Conservation (phyloP, 2,888 invertebrate species). For the Callyntrura sp. region DNA sequence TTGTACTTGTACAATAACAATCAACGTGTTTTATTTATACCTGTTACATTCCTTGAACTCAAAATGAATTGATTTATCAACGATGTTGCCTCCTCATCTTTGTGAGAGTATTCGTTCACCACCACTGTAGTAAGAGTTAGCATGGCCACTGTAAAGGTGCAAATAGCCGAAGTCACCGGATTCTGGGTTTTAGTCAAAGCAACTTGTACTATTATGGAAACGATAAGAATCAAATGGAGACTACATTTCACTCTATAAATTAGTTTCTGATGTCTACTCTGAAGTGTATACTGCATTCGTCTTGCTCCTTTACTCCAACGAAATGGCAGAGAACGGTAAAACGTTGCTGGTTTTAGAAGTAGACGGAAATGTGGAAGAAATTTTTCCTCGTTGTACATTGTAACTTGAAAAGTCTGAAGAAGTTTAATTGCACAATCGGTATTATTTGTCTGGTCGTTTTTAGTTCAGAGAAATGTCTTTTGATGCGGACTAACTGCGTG, state of each 20-base stretch:
- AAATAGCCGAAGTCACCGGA: constrained; percentile 30
- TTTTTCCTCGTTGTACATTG: constrained; percentile 32
- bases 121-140: constrained; percentile 32
- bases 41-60: constrained; percentile 13
- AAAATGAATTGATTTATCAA: constrained; percentile 26
- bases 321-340: constrained; percentile 47
- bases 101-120: constrained; percentile 46
- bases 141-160: constrained; percentile 58
- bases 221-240: constrained; percentile 35
- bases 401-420: background rate
- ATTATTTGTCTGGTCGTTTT: no score
- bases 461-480: no score
- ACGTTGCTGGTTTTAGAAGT: constrained; percentile 53
- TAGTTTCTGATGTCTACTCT: background rate
- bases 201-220: constrained; percentile 23
- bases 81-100: background rate
- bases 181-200: background rate
- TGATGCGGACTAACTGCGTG: no score
- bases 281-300: background rate
- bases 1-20: no score
- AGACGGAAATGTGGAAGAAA: constrained; percentile 46
- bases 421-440: no score
- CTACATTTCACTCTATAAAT: constrained; percentile 49
- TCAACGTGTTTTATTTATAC: no score
- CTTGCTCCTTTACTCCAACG: constrained; percentile 28